Evolutionary conservation across 2,113 vertebrate genomes (phyloP), one percentile per base, ranked within the genome.

Genomic region (Cochlearius cochlearius): DNA sequence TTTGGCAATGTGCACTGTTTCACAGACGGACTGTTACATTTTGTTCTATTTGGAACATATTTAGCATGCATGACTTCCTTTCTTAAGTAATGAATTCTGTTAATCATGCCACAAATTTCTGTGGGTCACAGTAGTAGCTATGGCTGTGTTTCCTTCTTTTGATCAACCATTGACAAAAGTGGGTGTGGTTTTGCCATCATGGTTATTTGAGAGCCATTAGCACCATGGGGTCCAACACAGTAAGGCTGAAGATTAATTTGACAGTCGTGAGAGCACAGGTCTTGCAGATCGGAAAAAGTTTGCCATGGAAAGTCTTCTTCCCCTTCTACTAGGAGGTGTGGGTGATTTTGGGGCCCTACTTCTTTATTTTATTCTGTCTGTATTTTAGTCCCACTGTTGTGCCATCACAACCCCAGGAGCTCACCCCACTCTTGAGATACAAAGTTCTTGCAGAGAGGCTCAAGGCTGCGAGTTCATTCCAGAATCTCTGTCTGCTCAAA

Each of bases 21-120:
- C 53, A 0, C 96, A 96, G 93, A 96, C 82, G 94, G 93, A 72
- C 85, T 93, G 96, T 97, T 96, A 97, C 96, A 97, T 97, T 97
- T 96, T 97, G 96, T 97, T 97, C 96, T 97, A 90, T 96, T 97
- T 96, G 94, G 96, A 97, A 96, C 93, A 56, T 87, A 91, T 67
- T 97, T 95, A 96, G 92, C 58, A 93, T 96, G 93, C 96, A 95
- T 96, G 90, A 97, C 77, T 96, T 95, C 96, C 81, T 94, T 95
- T 95, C 96, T 82, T 93, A 86, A 96, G 96, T 96, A 96, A 95
- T 90, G 90, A 96, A 86, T 94, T 90, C 85, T 90, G 92, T 90
- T 96, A 92, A 77, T 93, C 59, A 55, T 80, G 93, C 84, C 84
- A 67, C 71, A 86, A 53, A 86, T 88, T 92, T 96, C 90, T 88